These are phyloP conservation scores for Leptoclinus maculatus DNA, from an alignment of 2,797 vertebrate genomes.

Conservation along the genomic window DNA sequence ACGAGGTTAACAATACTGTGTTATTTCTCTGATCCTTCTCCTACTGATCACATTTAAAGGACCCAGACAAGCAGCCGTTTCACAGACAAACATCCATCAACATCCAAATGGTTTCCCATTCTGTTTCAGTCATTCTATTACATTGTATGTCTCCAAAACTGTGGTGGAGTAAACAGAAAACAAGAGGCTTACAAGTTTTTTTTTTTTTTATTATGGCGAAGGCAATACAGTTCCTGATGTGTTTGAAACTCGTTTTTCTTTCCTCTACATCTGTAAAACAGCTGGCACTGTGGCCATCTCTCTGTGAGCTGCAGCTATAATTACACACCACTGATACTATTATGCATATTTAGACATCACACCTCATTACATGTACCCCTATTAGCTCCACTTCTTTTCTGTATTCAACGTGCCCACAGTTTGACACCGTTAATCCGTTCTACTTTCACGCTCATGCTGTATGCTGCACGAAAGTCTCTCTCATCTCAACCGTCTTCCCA, in stretches of 20 bases:
- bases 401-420: constrained; percentile 8
- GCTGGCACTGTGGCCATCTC: constrained; percentile 11
- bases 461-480: constrained; percentile 46
- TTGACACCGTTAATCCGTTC: background rate
- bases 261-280: constrained; percentile 7
- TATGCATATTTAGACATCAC: constrained; percentile 47
- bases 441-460: background rate
- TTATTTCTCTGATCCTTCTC: constrained; percentile 57
- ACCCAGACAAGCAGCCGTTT: constrained; percentile 3
- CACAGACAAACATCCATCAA: background rate
- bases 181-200: background rate
- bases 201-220: background rate
- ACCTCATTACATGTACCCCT: constrained; percentile 39
- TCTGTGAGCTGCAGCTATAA: constrained; percentile 44
- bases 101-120: constrained; percentile 2
- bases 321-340: constrained; percentile 40
- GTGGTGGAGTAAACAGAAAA: constrained; percentile 7
- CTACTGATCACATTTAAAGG: constrained; percentile 48
- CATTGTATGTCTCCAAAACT: background rate
- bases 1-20: constrained; percentile 64
- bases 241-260: constrained; percentile 15
- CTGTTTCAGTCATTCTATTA: background rate
- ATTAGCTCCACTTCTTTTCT: constrained; percentile 3
- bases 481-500: constrained; percentile 36
- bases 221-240: background rate